Base-by-base conservation (phyloP, 1,140 invertebrate genomes). In the Rhopalosiphum padi region DNA sequence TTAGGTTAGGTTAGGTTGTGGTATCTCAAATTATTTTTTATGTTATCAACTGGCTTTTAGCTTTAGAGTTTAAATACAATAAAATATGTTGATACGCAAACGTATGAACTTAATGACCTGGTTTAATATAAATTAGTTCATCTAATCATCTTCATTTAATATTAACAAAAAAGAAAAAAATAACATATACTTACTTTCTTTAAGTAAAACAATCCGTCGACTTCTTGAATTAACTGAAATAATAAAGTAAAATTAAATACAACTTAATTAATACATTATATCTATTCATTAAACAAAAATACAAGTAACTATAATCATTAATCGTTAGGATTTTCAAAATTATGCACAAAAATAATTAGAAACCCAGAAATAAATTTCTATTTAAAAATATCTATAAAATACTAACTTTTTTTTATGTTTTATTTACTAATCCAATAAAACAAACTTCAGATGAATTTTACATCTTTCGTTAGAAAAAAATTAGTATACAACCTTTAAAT, bases 161-260 rank as follows among this genome's bases (percentile, higher is more conserved):
- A 30, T 30, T 60, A 60, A 60, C 0, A 60, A 30, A 60, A 30
- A 60, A 60, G 4, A 30, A 60, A 53, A 53, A 60, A 30, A 60
- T 0, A 30, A 60, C 9, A 60, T 55, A 6, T 25, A 77, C 60
- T n/a, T 77, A 77, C n/a, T 77, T n/a, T 35, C 60, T 77, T 30
- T n/a, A 77, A 77, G 30, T 77, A 77, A 77, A 48, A 93, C 21
- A 15, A 93, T 82, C 21, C 37, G 86, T 85, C 82, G 91, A 18
- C 37, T 51, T 43, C 55, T 83, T 86, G 82, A 86, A 25, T 93
- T 86, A 41, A 82, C 91, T 93, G 21, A 53, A 90, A 90, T n/a
- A 77, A 18, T 77, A n/a, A n/a, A n/a, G n/a, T n/a, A n/a, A n/a
- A n/a, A n/a, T n/a, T n/a, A n/a, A n/a, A n/a, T n/a, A n/a, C n/a